A percentile compares a stretch with the other conserved stretches of the same genome.
Evolutionary conservation across 2,797 vertebrate genomes (phyloP).

Genomic region (Coregonus suidteri): DNA sequence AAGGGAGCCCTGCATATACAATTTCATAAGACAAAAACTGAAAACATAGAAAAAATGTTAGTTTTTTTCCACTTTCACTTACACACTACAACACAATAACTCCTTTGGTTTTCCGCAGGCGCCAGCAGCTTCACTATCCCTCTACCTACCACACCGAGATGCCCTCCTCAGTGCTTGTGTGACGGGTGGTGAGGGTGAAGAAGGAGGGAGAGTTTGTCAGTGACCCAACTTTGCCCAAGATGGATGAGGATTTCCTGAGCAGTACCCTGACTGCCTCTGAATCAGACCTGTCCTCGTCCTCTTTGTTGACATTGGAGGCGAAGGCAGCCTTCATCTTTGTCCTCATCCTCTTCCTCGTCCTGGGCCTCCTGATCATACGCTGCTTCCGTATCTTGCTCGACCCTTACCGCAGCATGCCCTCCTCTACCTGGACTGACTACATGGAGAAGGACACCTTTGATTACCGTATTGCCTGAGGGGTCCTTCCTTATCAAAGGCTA

Average conservation of each 20-base stretch:
- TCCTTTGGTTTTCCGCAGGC: constrained; percentile 3
- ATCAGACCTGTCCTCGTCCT: constrained; percentile 52
- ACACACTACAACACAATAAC: background rate
- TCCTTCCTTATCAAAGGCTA: background rate
- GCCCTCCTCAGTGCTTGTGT: background rate
- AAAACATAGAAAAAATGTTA: no score
- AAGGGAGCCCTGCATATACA: no score
- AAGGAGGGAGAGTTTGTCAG: background rate
- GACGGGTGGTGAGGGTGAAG: background rate
- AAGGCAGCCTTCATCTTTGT: constrained; percentile 84
- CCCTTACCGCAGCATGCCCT: constrained; percentile 86
- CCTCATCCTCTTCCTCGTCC: constrained; percentile 85
- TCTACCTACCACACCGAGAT: background rate
- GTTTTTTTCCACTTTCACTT: background rate
- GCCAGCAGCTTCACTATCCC: background rate
- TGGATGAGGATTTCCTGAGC: constrained; percentile 70
- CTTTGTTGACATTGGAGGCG: constrained; percentile 82
- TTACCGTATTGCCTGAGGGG: constrained; percentile 81
- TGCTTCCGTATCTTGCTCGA: constrained; percentile 87
- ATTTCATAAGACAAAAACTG: no score
- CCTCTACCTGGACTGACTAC: constrained; percentile 87
- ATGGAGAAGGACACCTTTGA: constrained; percentile 86
- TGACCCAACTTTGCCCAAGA: constrained; percentile 23
- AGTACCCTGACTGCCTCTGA: constrained; percentile 73
- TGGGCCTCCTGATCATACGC: constrained; percentile 84